These are phyloP conservation scores for Slavum lentiscoides DNA, from an alignment of 2,888 invertebrate species.

Conservation along the genomic window DNA sequence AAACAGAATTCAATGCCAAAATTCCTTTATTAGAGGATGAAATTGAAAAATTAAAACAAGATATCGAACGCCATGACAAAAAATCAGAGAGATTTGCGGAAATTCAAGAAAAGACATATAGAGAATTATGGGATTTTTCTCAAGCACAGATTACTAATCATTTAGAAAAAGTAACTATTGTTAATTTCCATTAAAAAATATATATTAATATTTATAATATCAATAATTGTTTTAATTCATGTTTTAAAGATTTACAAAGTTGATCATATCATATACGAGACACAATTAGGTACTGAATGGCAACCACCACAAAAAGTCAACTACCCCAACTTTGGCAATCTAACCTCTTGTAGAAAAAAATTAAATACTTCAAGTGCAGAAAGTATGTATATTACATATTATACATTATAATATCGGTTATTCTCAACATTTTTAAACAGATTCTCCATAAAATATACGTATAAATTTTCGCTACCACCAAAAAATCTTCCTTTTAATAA, in stretches of 20 bases:
- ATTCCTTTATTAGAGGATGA: conserved; percentile 32
- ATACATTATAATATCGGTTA: background rate
- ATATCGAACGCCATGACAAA: conserved; percentile 28
- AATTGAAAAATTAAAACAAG: conserved; percentile 40
- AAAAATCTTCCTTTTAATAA: too few species aligned
- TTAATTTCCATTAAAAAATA: background rate
- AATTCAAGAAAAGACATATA: conserved; percentile 52
- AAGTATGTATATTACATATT: conserved; percentile 15
- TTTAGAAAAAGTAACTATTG: conserved; percentile 44
- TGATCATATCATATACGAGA: conserved; percentile 47
- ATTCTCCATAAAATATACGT: too few species aligned
- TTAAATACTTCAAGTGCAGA: background rate
- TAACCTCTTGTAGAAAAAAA: conserved; percentile 40
- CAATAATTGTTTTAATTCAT: background rate
- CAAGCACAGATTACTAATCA: conserved; percentile 32
- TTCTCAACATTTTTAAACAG: too few species aligned
- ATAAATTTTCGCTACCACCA: too few species aligned
- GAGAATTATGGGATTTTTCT: conserved; percentile 52
- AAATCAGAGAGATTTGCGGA: conserved; percentile 45
- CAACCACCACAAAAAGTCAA: conserved; percentile 19
- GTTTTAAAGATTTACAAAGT: conserved; percentile 49
- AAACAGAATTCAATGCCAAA: conserved; percentile 45
- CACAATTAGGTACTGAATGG: conserved; percentile 48
- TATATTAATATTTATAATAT: background rate
- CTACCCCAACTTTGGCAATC: conserved; percentile 18